A percentile compares a stretch with the other conserved stretches of the same genome.
Conservation (phyloP, 2,113 vertebrate genomes). For the Misgurnus anguillicaudatus region DNA sequence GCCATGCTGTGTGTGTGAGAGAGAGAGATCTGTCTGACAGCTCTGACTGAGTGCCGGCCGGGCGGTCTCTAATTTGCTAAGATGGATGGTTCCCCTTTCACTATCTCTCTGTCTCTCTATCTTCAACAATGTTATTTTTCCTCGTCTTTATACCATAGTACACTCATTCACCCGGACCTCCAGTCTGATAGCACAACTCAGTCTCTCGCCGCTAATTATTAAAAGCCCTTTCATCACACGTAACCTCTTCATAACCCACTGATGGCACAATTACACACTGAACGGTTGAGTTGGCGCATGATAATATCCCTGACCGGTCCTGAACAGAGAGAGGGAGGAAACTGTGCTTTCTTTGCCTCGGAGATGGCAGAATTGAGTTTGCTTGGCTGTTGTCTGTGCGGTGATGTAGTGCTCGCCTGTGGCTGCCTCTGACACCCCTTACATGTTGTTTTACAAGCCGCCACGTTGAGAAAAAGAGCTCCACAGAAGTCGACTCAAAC, state of each 20-base stretch:
- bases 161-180: constrained; percentile 45
- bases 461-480: constrained; percentile 42
- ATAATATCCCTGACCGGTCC: constrained; percentile 42
- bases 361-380: background rate
- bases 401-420: constrained; percentile 27
- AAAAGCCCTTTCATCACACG: constrained; percentile 54
- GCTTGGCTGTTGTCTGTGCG: constrained; percentile 44
- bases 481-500: constrained; percentile 51
- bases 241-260: constrained; percentile 57
- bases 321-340: background rate
- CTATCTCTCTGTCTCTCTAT: constrained; percentile 26
- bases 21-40: constrained; percentile 79
- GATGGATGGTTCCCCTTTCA: constrained; percentile 86
- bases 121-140: constrained; percentile 28
- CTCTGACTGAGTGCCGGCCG: constrained; percentile 70
- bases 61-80: constrained; percentile 84
- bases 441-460: constrained; percentile 56
- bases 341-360: constrained; percentile 25
- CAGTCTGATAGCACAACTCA: constrained; percentile 50
- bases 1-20: constrained; percentile 73
- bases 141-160: constrained; percentile 47
- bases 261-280: constrained; percentile 55
- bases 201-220: constrained; percentile 51
- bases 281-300: constrained; percentile 47
- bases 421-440: constrained; percentile 46